Conservation (phyloP, 2,113 vertebrate genomes). For the Lamprologus ornatipinnis region DNA sequence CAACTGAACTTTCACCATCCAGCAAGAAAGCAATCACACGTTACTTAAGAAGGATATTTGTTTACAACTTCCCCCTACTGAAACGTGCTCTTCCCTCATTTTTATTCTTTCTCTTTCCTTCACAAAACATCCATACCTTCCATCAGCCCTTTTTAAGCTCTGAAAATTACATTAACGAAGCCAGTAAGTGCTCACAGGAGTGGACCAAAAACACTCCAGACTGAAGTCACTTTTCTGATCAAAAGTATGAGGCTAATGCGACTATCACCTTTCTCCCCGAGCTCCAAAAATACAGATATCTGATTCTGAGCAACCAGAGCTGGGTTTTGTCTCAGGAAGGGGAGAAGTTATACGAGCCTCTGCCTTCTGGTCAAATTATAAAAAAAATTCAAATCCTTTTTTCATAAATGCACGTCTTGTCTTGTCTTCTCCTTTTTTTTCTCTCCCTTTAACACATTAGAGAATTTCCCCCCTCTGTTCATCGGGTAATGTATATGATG, state of each 20-base stretch:
- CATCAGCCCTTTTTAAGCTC: neutral
- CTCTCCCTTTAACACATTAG: constrained; percentile 12
- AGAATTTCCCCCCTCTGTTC: neutral
- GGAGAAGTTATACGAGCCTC: constrained; percentile 38
- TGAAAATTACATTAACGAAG: neutral
- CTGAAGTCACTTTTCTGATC: constrained; percentile 35
- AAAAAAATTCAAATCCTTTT: neutral
- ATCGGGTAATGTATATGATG: constrained; percentile 36
- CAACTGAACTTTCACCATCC: neutral
- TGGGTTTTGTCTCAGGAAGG: constrained; percentile 39
- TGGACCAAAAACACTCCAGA: constrained; percentile 17
- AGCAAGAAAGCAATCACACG: neutral
- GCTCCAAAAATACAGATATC: constrained; percentile 60
- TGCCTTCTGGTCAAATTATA: constrained; percentile 31
- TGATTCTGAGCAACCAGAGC: constrained; percentile 59
- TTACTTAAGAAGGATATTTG: neutral
- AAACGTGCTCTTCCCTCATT: neutral
- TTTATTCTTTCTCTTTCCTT: neutral
- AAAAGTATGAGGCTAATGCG: constrained; percentile 30
- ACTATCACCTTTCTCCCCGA: constrained; percentile 40
- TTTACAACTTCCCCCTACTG: neutral
- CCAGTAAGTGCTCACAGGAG: neutral
- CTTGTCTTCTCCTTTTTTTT: constrained; percentile 22
- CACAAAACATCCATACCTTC: neutral
- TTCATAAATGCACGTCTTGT: constrained; percentile 34